Percentiles rank a stretch among this genome's conserved stretches.
Evolutionary conservation across 2,888 invertebrate genomes (phyloP).

Genomic region (Agonopterix alstromeriana): DNA sequence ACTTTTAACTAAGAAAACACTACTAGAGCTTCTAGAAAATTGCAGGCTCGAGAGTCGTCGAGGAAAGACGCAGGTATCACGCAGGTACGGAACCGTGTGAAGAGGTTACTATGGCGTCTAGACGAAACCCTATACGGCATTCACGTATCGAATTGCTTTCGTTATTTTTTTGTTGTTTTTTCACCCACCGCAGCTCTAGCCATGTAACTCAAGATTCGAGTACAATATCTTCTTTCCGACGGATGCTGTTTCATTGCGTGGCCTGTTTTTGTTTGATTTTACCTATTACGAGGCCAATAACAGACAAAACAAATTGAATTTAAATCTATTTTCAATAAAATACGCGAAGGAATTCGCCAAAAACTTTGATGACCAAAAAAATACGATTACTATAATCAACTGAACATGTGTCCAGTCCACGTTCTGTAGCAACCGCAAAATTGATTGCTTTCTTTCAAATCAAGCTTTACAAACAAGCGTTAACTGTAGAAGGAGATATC

Average conservation of each 20-base stretch:
- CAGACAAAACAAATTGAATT: background rate
- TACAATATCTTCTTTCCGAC: conserved; percentile 50
- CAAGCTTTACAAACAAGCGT: no score
- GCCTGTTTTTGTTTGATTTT: conserved; percentile 6
- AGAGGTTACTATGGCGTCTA: conserved; percentile 46
- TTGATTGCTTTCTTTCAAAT: no score
- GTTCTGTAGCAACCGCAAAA: no score
- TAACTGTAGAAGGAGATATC: conserved; percentile 14
- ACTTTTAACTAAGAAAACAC: no score
- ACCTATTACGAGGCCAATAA: background rate
- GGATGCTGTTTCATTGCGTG: conserved; percentile 33
- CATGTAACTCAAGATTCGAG: conserved; percentile 48
- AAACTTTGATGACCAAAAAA: conserved; percentile 20
- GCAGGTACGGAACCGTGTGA: conserved; percentile 26
- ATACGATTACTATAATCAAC: conserved; percentile 17
- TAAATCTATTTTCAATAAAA: background rate
- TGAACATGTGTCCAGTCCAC: no score
- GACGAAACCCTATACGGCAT: conserved; percentile 57
- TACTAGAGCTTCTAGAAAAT: no score
- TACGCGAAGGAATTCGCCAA: conserved; percentile 5
- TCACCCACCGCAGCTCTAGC: conserved; percentile 53
- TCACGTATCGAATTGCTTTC: conserved; percentile 47
- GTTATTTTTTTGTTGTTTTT: conserved; percentile 40
- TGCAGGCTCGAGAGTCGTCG: conserved; percentile 1
- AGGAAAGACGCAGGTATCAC: conserved; percentile 2